These are phyloP conservation scores for Polymixis lichenea DNA, from an alignment of 2,888 invertebrate genomes.

Conservation along the genomic window DNA sequence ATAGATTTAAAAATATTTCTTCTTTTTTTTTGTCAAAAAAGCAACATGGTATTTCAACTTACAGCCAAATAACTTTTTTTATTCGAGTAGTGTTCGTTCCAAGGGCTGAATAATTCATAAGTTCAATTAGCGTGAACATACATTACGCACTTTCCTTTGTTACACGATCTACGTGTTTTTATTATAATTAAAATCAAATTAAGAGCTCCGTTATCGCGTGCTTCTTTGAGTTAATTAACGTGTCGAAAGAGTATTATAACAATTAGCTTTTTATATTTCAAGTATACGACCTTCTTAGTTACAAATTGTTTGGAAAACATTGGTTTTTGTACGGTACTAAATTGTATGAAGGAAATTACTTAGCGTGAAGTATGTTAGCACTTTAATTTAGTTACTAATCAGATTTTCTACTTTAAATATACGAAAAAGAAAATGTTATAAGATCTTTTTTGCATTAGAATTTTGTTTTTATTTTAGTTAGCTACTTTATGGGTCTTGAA, in stretches of 20 bases:
- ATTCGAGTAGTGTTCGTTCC: constrained; percentile 30
- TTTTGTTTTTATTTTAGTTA: neutral
- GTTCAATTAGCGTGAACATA: constrained; percentile 44
- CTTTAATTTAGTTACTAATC: constrained; percentile 3
- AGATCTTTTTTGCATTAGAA: neutral
- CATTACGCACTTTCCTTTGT: constrained; percentile 57
- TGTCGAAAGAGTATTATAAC: constrained; percentile 41
- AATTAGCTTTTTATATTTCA: constrained; percentile 34
- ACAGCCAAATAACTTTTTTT: constrained; percentile 4
- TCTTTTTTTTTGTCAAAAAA: neutral
- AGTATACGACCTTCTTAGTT: constrained; percentile 28
- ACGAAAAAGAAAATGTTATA: neutral
- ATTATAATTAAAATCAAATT: constrained; percentile 58
- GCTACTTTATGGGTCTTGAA: neutral
- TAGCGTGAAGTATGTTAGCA: neutral
- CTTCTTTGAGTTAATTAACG: constrained; percentile 49
- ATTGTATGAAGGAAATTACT: constrained; percentile 14
- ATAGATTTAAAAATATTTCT: neutral
- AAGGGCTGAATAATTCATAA: constrained; percentile 40
- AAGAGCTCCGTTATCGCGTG: constrained; percentile 51
- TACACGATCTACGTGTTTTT: constrained; percentile 41
- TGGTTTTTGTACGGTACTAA: constrained; percentile 22
- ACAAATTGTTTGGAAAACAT: constrained; percentile 25
- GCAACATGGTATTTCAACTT: constrained; percentile 20
- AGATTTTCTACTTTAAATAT: neutral